These are phyloP conservation scores for Pseudomyrmex pallidus DNA, from an alignment of 1,140 invertebrate genomes.

Conservation along the genomic window DNA sequence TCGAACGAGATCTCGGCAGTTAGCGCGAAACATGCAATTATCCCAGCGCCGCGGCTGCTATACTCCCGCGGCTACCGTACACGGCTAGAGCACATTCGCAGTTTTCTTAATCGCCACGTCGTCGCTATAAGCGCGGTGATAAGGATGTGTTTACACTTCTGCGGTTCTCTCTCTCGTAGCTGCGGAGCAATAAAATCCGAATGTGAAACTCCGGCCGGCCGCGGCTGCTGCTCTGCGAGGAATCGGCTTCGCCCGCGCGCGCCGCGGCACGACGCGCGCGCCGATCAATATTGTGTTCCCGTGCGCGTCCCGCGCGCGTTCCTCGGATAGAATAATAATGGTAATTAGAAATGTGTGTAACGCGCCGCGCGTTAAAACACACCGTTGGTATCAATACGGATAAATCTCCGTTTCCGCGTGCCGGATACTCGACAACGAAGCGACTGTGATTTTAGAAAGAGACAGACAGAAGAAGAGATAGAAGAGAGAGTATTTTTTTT, in stretches of 20 bases:
- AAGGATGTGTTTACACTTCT: constrained; percentile 53
- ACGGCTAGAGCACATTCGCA: constrained; percentile 24
- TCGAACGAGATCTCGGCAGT: constrained; percentile 9
- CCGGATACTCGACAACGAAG: no score
- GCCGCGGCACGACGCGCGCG: constrained; percentile 22
- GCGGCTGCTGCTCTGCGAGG: constrained; percentile 9
- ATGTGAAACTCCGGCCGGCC: constrained; percentile 32
- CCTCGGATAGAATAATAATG: constrained; percentile 46
- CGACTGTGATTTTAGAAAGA: no score
- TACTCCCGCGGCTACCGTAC: background rate
- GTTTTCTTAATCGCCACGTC: constrained; percentile 39
- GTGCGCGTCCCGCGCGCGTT: constrained; percentile 37
- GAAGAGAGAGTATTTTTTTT: no score
- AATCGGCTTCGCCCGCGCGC: constrained; percentile 16
- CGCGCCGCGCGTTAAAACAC: background rate
- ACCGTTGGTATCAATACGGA: constrained; percentile 4
- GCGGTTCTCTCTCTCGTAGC: background rate
- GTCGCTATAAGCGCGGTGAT: background rate
- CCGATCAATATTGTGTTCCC: constrained; percentile 67
- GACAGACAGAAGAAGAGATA: no score
- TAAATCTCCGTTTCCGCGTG: background rate
- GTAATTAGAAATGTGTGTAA: constrained; percentile 28
- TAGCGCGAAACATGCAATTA: constrained; percentile 14
- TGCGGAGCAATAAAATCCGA: constrained; percentile 62
- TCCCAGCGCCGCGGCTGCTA: background rate